These are phyloP conservation scores for Pelodytes ibericus DNA, from an alignment of 2,797 vertebrate species.

Conservation along the genomic window DNA sequence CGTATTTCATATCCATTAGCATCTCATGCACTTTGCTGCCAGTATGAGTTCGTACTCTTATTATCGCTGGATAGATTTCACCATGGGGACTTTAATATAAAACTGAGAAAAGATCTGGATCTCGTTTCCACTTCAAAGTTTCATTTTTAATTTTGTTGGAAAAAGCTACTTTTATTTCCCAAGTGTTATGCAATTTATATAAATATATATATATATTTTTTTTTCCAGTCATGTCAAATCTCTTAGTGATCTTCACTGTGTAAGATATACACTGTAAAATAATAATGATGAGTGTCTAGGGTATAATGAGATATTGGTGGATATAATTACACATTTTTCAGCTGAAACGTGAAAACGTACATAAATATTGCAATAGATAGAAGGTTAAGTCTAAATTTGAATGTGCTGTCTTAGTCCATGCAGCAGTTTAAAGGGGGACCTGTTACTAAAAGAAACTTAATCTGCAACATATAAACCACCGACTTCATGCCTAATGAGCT, in stretches of 20 bases:
- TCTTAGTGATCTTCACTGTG: background rate
- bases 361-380: no score
- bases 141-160: background rate
- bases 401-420: no score
- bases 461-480: no score
- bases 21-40: background rate
- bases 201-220: no score
- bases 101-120: background rate
- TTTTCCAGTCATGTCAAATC: background rate
- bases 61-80: background rate
- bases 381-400: no score
- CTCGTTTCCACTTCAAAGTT: background rate
- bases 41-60: background rate
- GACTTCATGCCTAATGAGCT: no score
- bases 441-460: no score
- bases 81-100: background rate
- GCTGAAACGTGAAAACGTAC: no score
- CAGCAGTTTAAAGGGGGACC: no score
- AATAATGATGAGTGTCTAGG: background rate
- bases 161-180: background rate
- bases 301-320: background rate
- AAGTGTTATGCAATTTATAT: no score
- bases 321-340: background rate
- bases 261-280: background rate
- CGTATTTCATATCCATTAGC: background rate